Base-by-base conservation (phyloP, 1,140 invertebrate species). In the Helicoverpa zea region DNA sequence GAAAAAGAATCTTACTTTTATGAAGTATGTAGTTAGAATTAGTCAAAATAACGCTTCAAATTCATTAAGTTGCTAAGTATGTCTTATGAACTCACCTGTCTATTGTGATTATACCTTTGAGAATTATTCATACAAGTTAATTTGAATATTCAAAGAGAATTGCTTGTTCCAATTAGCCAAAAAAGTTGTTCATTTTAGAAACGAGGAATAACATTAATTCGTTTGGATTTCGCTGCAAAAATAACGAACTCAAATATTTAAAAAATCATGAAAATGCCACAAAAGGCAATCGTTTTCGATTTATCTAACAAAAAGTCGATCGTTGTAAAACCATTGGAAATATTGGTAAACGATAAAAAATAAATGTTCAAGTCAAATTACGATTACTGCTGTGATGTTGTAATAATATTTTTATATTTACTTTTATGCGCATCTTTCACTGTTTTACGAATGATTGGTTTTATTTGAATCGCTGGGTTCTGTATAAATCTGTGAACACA, bases 401-500 rank as follows among this genome's bases (percentile, higher is more conserved):
- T 18, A 3, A 18, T 16, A 47, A 16, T 58, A 18, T 18, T 58
- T 66, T 12, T 16, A 3, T 66, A 23, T 66, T 66, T 49, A 4
- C n/a, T 66, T 66, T 66, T 49, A 35, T 66, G n/a, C 11, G 18
- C 11, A 66, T 66, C 35, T 66, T 66, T 43, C n/a, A 16, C 63
- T 66, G 18, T 66, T 49, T 66, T 14, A 66, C 63, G 16, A 2
- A 18, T 49, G 30, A 23, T 18, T 47, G 43, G 16, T 11, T 43
- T 43, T 43, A 43, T 43, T 43, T 43, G 35, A 9, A 43, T 9
- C 35, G 35, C 35, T 43, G 35, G 47, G 12, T 43, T 66, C 49
- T 66, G 47, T 66, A n/a, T 66, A 66, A 66, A 66, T 66, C 63
- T 66, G n/a, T 11, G n/a, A 11, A n/a, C n/a, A 66, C 14, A 7